phyloP scores from a whole-genome alignment of 2,113 vertebrate genomes.

The Oenanthe oenanthe region DNA sequence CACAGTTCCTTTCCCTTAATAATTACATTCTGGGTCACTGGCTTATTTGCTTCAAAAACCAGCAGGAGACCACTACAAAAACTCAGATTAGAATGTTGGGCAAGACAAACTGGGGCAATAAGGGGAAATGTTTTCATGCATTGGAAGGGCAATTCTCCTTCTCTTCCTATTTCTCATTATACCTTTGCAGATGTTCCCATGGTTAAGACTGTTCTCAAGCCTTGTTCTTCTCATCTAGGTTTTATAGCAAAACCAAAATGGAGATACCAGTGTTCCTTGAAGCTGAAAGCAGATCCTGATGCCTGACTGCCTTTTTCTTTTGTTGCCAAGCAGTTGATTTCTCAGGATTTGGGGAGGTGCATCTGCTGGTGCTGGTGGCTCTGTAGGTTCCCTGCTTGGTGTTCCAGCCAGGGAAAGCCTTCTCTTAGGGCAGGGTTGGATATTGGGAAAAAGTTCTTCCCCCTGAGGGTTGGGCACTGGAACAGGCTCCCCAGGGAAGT shows the following conservation, averaged over 20 bases:
- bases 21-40: constrained; percentile 13
- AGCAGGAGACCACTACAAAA: neutral
- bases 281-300: neutral
- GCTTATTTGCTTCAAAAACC: neutral
- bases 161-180: neutral
- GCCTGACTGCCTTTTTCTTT: neutral
- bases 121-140: neutral
- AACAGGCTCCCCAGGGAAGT: neutral
- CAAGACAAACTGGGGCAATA: neutral
- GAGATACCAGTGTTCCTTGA: neutral
- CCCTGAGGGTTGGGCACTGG: neutral
- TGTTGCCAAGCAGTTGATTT: neutral
- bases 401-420: neutral
- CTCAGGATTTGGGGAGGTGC: neutral
- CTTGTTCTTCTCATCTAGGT: neutral
- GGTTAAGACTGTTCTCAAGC: neutral
- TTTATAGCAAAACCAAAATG: neutral
- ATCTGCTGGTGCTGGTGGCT: neutral
- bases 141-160: neutral
- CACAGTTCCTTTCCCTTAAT: neutral
- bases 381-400: rapidly evolving
- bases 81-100: neutral
- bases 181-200: neutral
- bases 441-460: neutral
- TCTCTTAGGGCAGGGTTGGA: neutral